A percentile compares a stretch with the other conserved stretches of the same genome.
phyloP scores from a whole-genome alignment of 2,113 vertebrate species.

The Xenopus laevis region DNA sequence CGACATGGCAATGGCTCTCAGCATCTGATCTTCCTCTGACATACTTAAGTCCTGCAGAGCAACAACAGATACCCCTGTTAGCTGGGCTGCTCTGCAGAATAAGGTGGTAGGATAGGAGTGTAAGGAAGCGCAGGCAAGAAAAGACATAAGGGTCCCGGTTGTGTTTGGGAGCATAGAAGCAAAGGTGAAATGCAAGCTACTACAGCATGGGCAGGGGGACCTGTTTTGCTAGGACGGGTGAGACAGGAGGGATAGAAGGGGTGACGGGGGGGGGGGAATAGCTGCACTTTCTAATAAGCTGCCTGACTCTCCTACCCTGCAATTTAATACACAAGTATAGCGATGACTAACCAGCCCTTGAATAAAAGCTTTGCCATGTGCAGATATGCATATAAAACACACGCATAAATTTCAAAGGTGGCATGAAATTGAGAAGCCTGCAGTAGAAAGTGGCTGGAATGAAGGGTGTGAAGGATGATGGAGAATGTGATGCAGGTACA shows the following conservation, averaged over 20 bases:
- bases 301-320: neutral
- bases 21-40: constrained; percentile 96
- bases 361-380: no score
- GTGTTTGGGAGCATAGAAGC: constrained; percentile 6
- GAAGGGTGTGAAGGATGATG: constrained; percentile 11
- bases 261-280: neutral
- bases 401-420: constrained; percentile 5
- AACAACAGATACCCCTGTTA: constrained; percentile 48
- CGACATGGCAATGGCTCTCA: constrained; percentile 95
- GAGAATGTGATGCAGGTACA: constrained; percentile 33
- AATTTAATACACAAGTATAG: no score
- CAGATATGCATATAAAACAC: neutral
- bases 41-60: constrained; percentile 81
- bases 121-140: constrained; percentile 35
- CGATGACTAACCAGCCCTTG: no score
- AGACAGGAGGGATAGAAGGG: no score
- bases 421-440: constrained; percentile 35
- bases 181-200: constrained; percentile 31
- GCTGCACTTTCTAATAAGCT: neutral
- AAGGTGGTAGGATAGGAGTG: constrained; percentile 38
- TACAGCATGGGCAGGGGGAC: constrained; percentile 11
- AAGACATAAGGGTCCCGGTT: constrained; percentile 30
- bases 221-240: constrained; percentile 11
- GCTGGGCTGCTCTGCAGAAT: constrained; percentile 44
- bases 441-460: constrained; percentile 39